Evolutionary conservation across 2,888 invertebrate species (phyloP), one percentile per base, ranked within the genome.

Genomic region (Andricus quercusramuli): DNA sequence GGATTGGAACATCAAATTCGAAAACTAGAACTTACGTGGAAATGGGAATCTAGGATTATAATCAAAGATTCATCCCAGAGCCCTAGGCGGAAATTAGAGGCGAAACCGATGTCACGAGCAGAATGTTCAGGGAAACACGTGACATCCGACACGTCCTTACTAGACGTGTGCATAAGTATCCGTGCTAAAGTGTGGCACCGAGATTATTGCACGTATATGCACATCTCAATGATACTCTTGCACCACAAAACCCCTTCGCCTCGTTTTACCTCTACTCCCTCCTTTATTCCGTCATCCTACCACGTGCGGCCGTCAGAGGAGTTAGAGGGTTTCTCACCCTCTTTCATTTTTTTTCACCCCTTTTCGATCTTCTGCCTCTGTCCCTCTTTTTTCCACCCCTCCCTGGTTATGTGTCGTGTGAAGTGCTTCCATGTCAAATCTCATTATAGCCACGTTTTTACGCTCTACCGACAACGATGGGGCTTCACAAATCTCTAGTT

Each of bases 401-500:
- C 79, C 81, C 81, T 78, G 78, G 79, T 82, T 80, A 78, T 84
- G 77, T 79, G 82, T 70, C 83, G 82, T 81, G 83, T 85, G 81
- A 89, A 90, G 89, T 89, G 90, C 90, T 90, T 88, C 87, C 85
- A 86, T 86, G 89, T 89, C 90, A 89, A 90, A 91, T 91, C 90
- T 89, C 88, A 89, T 91, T 91, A 91, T 86, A 88, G 84, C 84
- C 86, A 84, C 85, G 86, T 88, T 89, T 90, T 89, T 88, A 87
- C 86, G 86, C 86, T 83, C 84, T 83, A 85, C 44, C 74, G 77
- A 80, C 83, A 83, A 84, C 84, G 85, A 83, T 83, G 86, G 84
- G 87, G 88, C 88, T 89, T 88, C 87, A 83, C 80, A 81, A 76
- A 47, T 80, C 80, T 82, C 81, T 82, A 44, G 15, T 44, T 11